Conservation (phyloP, 2,888 invertebrate genomes). For the Lysandra bellargus region DNA sequence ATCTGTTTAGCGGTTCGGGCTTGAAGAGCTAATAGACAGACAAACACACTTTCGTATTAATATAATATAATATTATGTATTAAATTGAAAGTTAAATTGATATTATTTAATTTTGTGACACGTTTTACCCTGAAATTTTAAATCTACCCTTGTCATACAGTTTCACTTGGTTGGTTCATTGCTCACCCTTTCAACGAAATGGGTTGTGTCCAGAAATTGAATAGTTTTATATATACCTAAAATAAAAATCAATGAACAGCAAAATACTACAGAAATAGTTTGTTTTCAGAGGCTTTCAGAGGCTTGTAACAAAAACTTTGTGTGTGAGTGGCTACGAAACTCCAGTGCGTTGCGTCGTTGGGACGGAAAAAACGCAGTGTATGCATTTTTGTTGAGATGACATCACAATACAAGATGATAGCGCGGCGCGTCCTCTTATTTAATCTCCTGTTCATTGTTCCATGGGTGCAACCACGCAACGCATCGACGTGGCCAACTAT, state of each 20-base stretch:
- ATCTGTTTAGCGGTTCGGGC: no score
- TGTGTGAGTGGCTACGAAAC: background rate
- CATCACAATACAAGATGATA: background rate
- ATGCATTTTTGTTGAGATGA: background rate
- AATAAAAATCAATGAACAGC: slow-evolving; percentile 7
- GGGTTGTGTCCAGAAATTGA: slow-evolving; percentile 13
- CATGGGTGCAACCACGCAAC: background rate
- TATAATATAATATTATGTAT: no score
- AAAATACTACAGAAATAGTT: background rate
- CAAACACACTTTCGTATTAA: no score
- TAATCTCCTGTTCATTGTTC: no score
- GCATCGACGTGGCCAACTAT: background rate
- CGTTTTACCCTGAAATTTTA: slow-evolving; percentile 9
- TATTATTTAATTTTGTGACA: background rate
- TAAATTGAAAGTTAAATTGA: background rate
- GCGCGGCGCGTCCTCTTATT: no score
- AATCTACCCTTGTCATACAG: slow-evolving; percentile 15
- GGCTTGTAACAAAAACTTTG: background rate
- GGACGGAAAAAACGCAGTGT: background rate
- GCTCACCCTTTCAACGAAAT: slow-evolving; percentile 16
- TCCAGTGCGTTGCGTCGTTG: background rate
- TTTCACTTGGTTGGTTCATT: slow-evolving; percentile 2
- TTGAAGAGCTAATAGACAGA: no score
- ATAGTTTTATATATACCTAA: slow-evolving; percentile 5
- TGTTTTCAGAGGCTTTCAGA: slow-evolving; percentile 5